A percentile compares a stretch with the other conserved stretches of the same genome.
phyloP scores from a whole-genome alignment of 2,113 vertebrate species.

The Laticauda laticaudata region DNA sequence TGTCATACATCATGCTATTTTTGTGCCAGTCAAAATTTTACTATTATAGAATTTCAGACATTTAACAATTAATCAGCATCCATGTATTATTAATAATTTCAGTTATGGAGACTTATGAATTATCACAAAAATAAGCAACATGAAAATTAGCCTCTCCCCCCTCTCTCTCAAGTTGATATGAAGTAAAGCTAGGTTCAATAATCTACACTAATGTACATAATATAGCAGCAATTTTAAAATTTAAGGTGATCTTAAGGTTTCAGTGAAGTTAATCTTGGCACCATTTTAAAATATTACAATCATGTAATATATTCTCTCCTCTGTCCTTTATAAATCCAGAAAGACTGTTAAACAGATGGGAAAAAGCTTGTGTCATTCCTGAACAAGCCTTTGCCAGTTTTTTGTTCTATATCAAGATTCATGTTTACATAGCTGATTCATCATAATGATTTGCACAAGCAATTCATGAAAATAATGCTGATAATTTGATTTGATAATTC shows the following conservation, averaged over 20 bases:
- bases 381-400: constrained; percentile 34
- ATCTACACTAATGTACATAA: not conserved
- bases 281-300: not conserved
- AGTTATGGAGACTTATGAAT: not conserved
- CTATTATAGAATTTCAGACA: not conserved
- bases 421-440: constrained; percentile 39
- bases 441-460: constrained; percentile 29
- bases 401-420: constrained; percentile 27
- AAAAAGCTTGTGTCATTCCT: constrained; percentile 41
- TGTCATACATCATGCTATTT: not conserved
- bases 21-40: not conserved
- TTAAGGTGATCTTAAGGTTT: fast-evolving
- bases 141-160: not conserved
- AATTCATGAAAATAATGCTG: constrained; percentile 44
- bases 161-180: not conserved
- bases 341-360: constrained; percentile 28
- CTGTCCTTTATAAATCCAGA: constrained; percentile 22
- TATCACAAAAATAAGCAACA: not conserved
- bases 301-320: not conserved
- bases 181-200: constrained; percentile 12
- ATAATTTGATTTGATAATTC: too few species aligned
- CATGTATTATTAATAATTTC: not conserved
- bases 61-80: not conserved
- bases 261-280: not conserved
- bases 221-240: constrained; percentile 18